Evolutionary conservation across 2,113 vertebrate genomes (phyloP).

Genomic region (Hypomesus transpacificus): DNA sequence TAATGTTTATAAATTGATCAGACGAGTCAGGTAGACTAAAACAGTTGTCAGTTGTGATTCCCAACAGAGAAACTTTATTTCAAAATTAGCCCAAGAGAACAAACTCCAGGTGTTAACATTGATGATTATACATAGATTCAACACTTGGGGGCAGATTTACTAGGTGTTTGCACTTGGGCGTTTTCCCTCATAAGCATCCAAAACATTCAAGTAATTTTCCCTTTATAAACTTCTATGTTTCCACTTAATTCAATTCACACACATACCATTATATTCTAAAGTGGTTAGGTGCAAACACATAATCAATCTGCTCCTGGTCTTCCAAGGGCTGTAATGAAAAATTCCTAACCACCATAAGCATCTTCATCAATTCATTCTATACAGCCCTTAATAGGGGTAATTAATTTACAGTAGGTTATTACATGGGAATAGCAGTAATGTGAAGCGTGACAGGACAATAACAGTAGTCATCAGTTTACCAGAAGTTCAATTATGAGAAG

Average conservation of each 20-base stretch:
- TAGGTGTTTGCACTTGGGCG: not conserved
- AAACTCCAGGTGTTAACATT: slow-evolving; percentile 1
- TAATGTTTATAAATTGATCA: not conserved
- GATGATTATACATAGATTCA: slow-evolving; percentile 9
- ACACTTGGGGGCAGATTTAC: not conserved
- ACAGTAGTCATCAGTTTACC: not conserved
- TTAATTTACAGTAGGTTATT: slow-evolving; percentile 45
- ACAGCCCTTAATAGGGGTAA: slow-evolving; percentile 57
- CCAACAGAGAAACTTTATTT: slow-evolving; percentile 19
- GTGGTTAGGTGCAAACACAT: slow-evolving; percentile 5
- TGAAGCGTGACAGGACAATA: not conserved
- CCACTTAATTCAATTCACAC: not conserved
- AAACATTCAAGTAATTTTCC: not conserved
- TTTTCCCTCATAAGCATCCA: too few relatives aligned
- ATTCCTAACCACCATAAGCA: slow-evolving; percentile 8
- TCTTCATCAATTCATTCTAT: slow-evolving; percentile 29
- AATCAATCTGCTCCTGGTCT: slow-evolving; percentile 10
- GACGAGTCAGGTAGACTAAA: not conserved
- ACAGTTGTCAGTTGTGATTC: not conserved
- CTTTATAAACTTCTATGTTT: not conserved
- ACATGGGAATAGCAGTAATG: slow-evolving; percentile 2
- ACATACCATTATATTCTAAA: not conserved
- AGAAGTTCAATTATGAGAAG: slow-evolving; percentile 19
- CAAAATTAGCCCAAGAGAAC: slow-evolving; percentile 3
- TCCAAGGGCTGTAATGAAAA: slow-evolving; percentile 33